Base-by-base conservation (phyloP, 2,888 invertebrate genomes). In the Lasius platythorax region DNA sequence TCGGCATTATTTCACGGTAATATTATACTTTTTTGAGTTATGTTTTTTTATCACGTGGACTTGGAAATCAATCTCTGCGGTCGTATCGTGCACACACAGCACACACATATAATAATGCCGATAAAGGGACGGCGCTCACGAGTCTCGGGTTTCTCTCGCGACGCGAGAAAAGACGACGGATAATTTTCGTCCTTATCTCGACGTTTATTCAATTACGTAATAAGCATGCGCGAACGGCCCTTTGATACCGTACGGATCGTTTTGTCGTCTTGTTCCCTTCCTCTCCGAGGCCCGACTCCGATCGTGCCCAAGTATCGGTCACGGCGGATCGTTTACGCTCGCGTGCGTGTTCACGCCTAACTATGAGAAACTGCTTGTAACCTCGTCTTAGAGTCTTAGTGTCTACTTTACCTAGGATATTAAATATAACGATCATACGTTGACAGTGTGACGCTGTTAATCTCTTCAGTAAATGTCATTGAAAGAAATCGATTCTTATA, bases 121-220 rank as follows among this genome's bases (percentile, higher is more conserved):
- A 76, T 50, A 76, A 63, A 76, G 33, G n/a, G 30, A 64, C 64
- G 33, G 8, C 50, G 67, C 50, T 33, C 67, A 50, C 66, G 75
- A 50, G 50, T 76, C 68, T 76, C 50, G 11, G 33, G 66, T 76
- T 76, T 76, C 67, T 64, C 64, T 75, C 75, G n/a, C 33, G 33
- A 28, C n/a, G 5, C 33, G 23, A 64, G 67, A 37, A 76, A 50
- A 75, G 75, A 50, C 67, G 68, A 33, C 33, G 37, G 67, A 67
- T 76, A 76, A 76, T 76, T 76, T 66, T 76, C 67, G 33, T 50
- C 46, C 75, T 50, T 76, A 75, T 50, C 75, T 75, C 50, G 46
- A 18, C 66, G 33, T 56, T 79, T 23, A 79, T 79, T 79, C 43
- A 56, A 70, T 79, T 79, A 79, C 72, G 33, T 73, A 79, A 79